Evolutionary conservation across 1,140 invertebrate genomes (phyloP).

Genomic region (Lepidurus arcticus): DNA sequence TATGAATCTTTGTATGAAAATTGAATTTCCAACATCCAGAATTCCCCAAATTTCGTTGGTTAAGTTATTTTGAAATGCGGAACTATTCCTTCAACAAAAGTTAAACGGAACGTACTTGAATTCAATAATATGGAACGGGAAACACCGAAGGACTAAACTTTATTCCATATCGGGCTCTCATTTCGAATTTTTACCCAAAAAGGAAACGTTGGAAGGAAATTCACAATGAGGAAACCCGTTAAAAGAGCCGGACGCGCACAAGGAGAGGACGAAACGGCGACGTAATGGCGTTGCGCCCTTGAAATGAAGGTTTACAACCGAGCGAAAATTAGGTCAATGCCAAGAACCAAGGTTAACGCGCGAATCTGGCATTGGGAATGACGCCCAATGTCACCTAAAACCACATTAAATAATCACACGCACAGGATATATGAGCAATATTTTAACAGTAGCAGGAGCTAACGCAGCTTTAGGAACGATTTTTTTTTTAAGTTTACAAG

Average conservation of each 20-base stretch:
- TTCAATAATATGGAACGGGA: too few relatives aligned
- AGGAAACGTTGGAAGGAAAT: constrained; percentile 19
- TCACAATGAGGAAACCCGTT: constrained; percentile 18
- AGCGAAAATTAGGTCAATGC: constrained; percentile 13
- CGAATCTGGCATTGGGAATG: constrained; percentile 18
- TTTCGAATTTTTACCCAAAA: neutral
- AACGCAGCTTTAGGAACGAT: neutral
- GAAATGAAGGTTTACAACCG: constrained; percentile 19
- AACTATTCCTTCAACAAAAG: too few relatives aligned
- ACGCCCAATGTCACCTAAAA: constrained; percentile 8
- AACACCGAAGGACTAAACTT: too few relatives aligned
- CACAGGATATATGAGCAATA: too few relatives aligned
- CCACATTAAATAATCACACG: too few relatives aligned
- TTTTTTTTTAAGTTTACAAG: too few relatives aligned
- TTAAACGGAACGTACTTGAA: too few relatives aligned
- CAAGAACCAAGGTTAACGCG: constrained; percentile 21
- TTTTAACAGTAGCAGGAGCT: neutral
- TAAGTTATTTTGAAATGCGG: too few relatives aligned
- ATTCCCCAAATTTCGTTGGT: too few relatives aligned
- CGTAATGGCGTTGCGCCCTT: constrained; percentile 12
- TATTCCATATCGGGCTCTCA: neutral
- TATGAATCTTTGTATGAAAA: too few relatives aligned
- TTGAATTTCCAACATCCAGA: too few relatives aligned
- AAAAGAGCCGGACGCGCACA: neutral
- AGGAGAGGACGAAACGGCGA: neutral